Evolutionary conservation across 1,140 invertebrate species (phyloP).

Genomic region (Cydia pomonella): DNA sequence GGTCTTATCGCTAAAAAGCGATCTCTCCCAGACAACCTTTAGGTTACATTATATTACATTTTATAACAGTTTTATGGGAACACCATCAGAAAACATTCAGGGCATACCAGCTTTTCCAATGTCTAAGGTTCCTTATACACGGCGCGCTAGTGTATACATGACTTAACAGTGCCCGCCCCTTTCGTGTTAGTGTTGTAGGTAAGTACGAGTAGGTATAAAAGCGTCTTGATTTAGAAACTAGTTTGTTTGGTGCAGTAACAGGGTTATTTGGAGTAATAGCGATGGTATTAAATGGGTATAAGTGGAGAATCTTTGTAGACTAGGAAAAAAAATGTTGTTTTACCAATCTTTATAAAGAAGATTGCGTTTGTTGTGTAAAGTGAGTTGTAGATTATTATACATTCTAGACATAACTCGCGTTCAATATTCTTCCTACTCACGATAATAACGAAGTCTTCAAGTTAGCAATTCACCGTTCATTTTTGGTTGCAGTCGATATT

Average conservation of each 20-base stretch:
- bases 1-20: too few species aligned
- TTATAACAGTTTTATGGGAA: too few species aligned
- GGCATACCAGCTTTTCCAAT: neutral
- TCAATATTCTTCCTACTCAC: too few species aligned
- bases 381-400: too few species aligned
- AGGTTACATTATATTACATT: too few species aligned
- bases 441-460: too few species aligned
- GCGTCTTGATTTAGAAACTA: neutral
- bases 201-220: neutral
- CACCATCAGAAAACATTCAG: neutral
- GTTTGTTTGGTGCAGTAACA: constrained; percentile 10
- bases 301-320: neutral
- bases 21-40: too few species aligned
- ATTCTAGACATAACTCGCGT: too few species aligned
- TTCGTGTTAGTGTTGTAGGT: constrained; percentile 16
- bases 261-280: neutral
- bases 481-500: too few species aligned
- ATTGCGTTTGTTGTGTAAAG: neutral
- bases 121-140: neutral
- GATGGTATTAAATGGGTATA: neutral
- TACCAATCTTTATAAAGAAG: too few species aligned
- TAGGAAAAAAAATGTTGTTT: neutral
- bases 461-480: too few species aligned
- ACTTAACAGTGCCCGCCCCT: constrained; percentile 7
- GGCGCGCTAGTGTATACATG: neutral